Percentiles rank a stretch among this genome's conserved stretches.
Evolutionary conservation across 2,113 vertebrate species (phyloP).

Genomic region (Catagonus wagneri): DNA sequence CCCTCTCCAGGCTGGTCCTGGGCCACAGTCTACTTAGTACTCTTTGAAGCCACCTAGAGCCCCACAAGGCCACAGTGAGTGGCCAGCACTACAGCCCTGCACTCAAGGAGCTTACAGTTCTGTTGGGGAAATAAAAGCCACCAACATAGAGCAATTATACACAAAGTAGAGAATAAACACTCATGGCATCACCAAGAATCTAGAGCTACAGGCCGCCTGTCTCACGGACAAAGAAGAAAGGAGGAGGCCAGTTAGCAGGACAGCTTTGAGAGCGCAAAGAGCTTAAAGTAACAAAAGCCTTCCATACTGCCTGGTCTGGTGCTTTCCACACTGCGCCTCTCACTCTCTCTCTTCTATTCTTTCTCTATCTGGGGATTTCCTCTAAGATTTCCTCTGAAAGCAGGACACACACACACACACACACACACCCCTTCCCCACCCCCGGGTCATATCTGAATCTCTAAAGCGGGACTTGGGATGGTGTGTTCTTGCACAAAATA

Average conservation of each 20-base stretch:
- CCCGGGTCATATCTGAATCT: background rate
- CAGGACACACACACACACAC: background rate
- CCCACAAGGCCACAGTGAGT: background rate
- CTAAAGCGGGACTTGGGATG: background rate
- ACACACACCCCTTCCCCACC: background rate
- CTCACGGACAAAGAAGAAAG: background rate
- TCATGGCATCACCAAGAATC: background rate
- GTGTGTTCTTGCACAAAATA: background rate
- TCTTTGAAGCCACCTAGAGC: background rate
- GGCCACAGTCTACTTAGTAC: background rate
- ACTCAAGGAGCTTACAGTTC: background rate
- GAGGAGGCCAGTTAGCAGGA: background rate
- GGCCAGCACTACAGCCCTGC: background rate
- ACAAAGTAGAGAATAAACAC: background rate
- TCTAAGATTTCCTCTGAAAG: background rate
- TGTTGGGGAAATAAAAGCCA: background rate
- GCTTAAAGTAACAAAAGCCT: background rate
- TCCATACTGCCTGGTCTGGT: background rate
- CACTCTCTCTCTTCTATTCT: background rate
- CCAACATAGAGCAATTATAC: background rate
- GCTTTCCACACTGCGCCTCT: background rate
- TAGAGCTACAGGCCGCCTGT: background rate
- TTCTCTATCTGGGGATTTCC: background rate
- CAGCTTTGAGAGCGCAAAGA: background rate
- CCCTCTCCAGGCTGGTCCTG: background rate